Percentiles rank a stretch among this genome's conserved stretches.
phyloP scores from a whole-genome alignment of 2,113 vertebrate genomes.

The Dicentrarchus labrax region DNA sequence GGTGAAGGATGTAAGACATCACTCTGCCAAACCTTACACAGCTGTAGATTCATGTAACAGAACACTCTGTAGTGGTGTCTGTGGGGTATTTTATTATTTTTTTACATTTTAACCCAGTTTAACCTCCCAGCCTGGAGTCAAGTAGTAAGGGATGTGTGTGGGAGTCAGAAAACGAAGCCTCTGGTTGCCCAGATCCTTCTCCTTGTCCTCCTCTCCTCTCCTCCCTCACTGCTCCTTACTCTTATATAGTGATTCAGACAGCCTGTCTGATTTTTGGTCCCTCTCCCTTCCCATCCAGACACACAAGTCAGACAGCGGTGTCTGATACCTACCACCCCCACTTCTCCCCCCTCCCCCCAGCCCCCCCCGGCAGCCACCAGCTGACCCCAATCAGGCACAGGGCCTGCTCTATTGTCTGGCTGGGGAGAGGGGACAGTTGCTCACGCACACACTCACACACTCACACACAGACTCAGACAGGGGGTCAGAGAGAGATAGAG shows the following conservation, averaged over 20 bases:
- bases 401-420: conserved; percentile 79
- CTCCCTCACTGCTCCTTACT: conserved; percentile 30
- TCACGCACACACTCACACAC: conserved; percentile 29
- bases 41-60: conserved; percentile 6
- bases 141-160: conserved; percentile 50
- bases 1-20: not conserved
- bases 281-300: conserved; percentile 61
- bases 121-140: conserved; percentile 58
- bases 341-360: conserved; percentile 22
- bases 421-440: conserved; percentile 49
- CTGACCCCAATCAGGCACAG: conserved; percentile 83
- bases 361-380: conserved; percentile 73
- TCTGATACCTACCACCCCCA: conserved; percentile 72
- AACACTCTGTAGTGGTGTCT: conserved; percentile 30
- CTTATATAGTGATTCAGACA: conserved; percentile 62
- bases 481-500: conserved; percentile 68
- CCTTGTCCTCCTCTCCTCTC: conserved; percentile 43
- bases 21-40: conserved; percentile 3
- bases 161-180: conserved; percentile 39
- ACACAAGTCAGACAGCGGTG: conserved; percentile 73
- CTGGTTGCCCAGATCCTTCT: conserved; percentile 28
- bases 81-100: conserved; percentile 41
- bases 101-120: conserved; percentile 67
- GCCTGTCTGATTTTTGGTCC: conserved; percentile 61
- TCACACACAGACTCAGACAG: conserved; percentile 58